Conservation (phyloP, 2,888 invertebrate genomes). For the Cephus pygmeus region DNA sequence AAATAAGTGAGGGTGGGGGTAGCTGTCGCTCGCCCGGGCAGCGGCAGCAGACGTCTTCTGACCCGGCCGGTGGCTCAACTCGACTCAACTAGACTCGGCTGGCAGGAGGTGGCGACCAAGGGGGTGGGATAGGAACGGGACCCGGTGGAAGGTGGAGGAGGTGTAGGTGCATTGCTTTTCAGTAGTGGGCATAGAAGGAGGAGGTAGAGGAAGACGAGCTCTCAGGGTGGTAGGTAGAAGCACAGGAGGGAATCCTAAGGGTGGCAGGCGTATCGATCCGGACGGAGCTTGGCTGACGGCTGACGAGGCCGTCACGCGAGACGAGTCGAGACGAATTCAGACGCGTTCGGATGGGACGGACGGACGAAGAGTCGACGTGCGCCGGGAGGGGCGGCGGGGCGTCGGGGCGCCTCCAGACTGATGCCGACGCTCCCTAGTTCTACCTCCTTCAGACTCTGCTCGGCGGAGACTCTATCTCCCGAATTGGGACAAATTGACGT, state of each 20-base stretch:
- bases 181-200: conserved; percentile 31
- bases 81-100: conserved; percentile 56
- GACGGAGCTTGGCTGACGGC: conserved; percentile 63
- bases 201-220: conserved; percentile 33
- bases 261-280: conserved; percentile 65
- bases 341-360: conserved; percentile 20
- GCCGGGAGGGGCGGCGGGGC: conserved; percentile 26
- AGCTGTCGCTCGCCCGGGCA: conserved; percentile 66
- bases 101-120: conserved; percentile 28
- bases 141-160: conserved; percentile 36
- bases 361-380: conserved; percentile 22
- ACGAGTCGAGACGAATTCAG: conserved; percentile 63
- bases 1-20: conserved; percentile 53
- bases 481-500: not conserved
- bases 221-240: conserved; percentile 8
- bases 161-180: conserved; percentile 63
- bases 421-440: conserved; percentile 32
- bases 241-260: conserved; percentile 34
- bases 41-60: conserved; percentile 65
- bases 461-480: not conserved
- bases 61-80: conserved; percentile 67
- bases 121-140: conserved; percentile 30
- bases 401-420: conserved; percentile 58
- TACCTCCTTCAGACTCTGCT: conserved; percentile 30
- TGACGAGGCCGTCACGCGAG: conserved; percentile 67